Evolutionary conservation across 2,113 vertebrate species (phyloP).

Genomic region (Pseudolaguvia tuberculata): DNA sequence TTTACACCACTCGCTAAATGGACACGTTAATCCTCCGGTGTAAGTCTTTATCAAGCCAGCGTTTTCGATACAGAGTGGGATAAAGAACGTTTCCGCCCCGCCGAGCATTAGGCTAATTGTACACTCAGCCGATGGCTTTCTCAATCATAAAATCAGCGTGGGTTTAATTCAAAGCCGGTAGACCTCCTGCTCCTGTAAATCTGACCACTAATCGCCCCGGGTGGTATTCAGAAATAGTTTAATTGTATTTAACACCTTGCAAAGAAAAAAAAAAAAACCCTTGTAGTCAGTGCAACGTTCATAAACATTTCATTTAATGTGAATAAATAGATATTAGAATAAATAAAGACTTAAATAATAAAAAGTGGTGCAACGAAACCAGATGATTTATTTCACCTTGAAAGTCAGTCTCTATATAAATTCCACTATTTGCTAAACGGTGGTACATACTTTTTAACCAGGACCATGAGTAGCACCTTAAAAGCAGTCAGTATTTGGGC

Average conservation of each 20-base stretch:
- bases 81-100: slow-evolving; percentile 1
- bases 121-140: slow-evolving; percentile 16
- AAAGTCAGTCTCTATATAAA: too few species aligned
- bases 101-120: slow-evolving; percentile 23
- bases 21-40: background rate
- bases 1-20: slow-evolving; percentile 12
- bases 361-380: too few species aligned
- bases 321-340: too few species aligned
- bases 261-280: background rate
- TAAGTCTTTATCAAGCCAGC: background rate
- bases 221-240: slow-evolving; percentile 38
- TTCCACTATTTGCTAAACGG: background rate
- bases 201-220: slow-evolving; percentile 33
- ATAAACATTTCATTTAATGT: slow-evolving; percentile 30
- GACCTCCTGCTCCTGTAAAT: slow-evolving; percentile 17
- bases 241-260: slow-evolving; percentile 38
- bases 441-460: background rate
- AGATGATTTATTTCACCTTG: too few species aligned
- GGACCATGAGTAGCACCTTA: too few species aligned
- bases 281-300: slow-evolving; percentile 33
- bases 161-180: slow-evolving; percentile 33
- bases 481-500: background rate
- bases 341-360: too few species aligned
- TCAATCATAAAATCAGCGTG: slow-evolving; percentile 30
- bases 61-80: slow-evolving; percentile 12